A percentile compares a stretch with the other conserved stretches of the same genome.
phyloP scores from a whole-genome alignment of 2,888 invertebrate species.

The Leucoptera coffeella region DNA sequence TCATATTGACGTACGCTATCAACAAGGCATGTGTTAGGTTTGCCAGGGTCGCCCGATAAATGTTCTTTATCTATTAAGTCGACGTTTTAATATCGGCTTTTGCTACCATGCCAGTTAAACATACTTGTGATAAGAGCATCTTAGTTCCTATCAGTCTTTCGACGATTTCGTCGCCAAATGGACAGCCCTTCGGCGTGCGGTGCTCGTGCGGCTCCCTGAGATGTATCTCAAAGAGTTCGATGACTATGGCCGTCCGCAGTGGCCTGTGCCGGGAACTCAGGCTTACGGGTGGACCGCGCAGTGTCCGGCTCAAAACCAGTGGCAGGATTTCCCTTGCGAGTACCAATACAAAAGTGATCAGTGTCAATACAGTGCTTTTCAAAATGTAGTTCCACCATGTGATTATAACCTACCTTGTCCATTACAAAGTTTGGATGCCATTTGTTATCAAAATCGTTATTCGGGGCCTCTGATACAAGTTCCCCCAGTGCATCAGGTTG shows the following conservation, averaged over 20 bases:
- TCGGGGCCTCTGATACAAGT: too few relatives aligned
- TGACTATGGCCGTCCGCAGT: slow-evolving; percentile 16
- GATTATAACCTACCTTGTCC: too few relatives aligned
- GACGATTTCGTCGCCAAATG: slow-evolving; percentile 37
- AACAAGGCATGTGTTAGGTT: too few relatives aligned
- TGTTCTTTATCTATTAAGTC: too few relatives aligned
- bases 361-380: too few relatives aligned
- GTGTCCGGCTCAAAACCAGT: slow-evolving; percentile 24
- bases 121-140: slow-evolving; percentile 33
- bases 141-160: slow-evolving; percentile 36
- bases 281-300: slow-evolving; percentile 24
- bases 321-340: too few relatives aligned
- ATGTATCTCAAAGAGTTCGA: slow-evolving; percentile 22
- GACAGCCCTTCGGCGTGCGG: slow-evolving; percentile 17
- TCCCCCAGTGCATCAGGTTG: too few relatives aligned
- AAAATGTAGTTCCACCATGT: too few relatives aligned
- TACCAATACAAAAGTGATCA: too few relatives aligned
- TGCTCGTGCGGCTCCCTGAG: slow-evolving; percentile 11
- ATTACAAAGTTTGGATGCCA: slow-evolving; percentile 7
- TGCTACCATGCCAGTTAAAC: slow-evolving; percentile 31
- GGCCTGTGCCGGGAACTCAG: slow-evolving; percentile 20
- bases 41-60: too few relatives aligned
- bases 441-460: slow-evolving; percentile 1
- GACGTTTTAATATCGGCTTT: slow-evolving; percentile 4
- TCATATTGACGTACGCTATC: too few relatives aligned